Evolutionary conservation across 2,888 invertebrate genomes (phyloP).

Genomic region (Acleris holmiana): DNA sequence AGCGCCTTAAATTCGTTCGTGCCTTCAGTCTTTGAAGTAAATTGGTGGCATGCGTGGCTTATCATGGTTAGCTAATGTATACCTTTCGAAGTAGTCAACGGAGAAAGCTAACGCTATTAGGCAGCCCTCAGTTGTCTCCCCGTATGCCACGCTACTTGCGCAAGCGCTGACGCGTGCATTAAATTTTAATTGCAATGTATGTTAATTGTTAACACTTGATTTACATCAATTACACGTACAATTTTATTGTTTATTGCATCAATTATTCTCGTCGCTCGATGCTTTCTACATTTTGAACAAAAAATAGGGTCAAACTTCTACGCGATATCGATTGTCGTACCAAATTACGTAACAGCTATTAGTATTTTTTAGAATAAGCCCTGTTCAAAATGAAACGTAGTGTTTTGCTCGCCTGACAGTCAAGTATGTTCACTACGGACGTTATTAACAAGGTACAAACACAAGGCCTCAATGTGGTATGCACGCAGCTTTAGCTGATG

Average conservation of each 20-base stretch:
- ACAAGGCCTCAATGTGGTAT: constrained; percentile 10
- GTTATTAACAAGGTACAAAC: constrained; percentile 5
- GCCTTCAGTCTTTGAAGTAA: constrained; percentile 64
- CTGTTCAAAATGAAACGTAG: too few species aligned
- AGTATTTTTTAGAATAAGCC: too few species aligned
- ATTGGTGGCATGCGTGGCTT: constrained; percentile 29
- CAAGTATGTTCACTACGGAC: not conserved
- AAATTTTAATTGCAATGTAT: not conserved
- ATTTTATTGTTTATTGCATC: constrained; percentile 9
- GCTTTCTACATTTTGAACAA: constrained; percentile 9
- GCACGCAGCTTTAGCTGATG: constrained; percentile 42
- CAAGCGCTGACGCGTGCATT: constrained; percentile 40
- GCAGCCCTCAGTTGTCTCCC: constrained; percentile 53
- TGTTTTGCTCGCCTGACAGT: not conserved
- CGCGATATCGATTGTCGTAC: not conserved
- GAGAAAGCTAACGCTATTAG: constrained; percentile 46
- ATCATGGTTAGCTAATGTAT: not conserved
- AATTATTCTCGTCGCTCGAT: not conserved
- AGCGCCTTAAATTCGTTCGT: constrained; percentile 74
- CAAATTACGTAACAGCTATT: constrained; percentile 8
- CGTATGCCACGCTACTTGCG: constrained; percentile 46
- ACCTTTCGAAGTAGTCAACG: not conserved
- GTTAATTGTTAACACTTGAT: too few species aligned
- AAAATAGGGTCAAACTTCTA: constrained; percentile 13
- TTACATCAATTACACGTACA: constrained; percentile 2